These are phyloP conservation scores for Muscicapa striata DNA, from an alignment of 2,797 vertebrate genomes.

Conservation along the genomic window DNA sequence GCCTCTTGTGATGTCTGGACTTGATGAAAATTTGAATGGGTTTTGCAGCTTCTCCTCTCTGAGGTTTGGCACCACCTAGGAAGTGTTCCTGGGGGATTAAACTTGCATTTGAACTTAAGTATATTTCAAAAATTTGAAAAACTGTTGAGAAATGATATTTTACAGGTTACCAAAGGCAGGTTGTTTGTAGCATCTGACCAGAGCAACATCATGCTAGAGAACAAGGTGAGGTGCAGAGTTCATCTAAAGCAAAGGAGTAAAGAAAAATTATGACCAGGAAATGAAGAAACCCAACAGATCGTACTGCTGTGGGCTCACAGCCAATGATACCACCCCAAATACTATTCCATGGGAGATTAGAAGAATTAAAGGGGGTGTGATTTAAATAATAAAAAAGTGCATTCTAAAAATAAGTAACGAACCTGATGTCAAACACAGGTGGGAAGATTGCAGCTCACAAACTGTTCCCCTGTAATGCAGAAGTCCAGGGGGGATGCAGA, in stretches of 20 bases:
- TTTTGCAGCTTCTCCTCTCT: not conserved
- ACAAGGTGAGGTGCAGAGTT: not conserved
- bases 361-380: not conserved
- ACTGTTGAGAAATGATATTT: not conserved
- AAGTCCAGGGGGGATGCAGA: too few relatives aligned
- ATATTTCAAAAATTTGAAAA: not conserved
- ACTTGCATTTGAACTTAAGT: not conserved
- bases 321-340: accelerated
- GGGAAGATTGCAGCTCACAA: not conserved
- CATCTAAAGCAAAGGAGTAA: not conserved
- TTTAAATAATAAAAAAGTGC: too few relatives aligned
- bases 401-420: not conserved
- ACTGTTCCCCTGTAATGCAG: too few relatives aligned
- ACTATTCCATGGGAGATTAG: not conserved
- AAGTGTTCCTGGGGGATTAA: not conserved
- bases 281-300: not conserved
- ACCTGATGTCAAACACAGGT: accelerated
- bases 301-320: not conserved
- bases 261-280: not conserved
- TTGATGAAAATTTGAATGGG: not conserved
- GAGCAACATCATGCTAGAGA: accelerated
- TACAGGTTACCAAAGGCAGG: too few relatives aligned
- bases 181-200: not conserved
- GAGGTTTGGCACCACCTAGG: not conserved
- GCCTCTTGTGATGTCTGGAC: not conserved